Conservation (phyloP, 2,888 invertebrate species). For the Calameuta pallipes region DNA sequence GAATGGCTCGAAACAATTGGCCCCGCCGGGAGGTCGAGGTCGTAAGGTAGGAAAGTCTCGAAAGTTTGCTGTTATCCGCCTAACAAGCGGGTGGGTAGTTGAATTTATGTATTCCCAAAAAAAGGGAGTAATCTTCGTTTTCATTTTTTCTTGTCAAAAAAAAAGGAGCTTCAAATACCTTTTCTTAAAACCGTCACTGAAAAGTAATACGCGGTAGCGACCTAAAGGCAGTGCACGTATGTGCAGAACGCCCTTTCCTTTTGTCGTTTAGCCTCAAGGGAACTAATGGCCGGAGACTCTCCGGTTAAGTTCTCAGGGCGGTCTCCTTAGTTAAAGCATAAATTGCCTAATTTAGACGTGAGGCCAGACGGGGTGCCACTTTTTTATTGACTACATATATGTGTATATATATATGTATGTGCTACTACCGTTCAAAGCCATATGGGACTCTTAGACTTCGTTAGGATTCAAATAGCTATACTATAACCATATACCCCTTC, state of each 20-base stretch:
- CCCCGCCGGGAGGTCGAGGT: conserved; percentile 13
- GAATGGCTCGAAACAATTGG: conserved; percentile 22
- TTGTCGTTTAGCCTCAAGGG: conserved; percentile 3
- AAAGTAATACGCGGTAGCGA: conserved; percentile 3
- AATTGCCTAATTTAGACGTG: conserved; percentile 24
- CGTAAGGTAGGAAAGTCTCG: background rate
- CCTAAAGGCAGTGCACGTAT: background rate
- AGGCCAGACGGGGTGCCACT: conserved; percentile 25
- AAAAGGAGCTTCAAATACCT: background rate
- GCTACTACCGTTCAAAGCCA: background rate
- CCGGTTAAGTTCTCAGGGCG: background rate
- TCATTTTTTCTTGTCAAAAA: background rate
- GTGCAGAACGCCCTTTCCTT: conserved; percentile 5
- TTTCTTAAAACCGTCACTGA: background rate
- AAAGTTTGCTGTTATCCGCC: conserved; percentile 18
- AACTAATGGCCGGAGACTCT: background rate
- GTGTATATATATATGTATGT: background rate
- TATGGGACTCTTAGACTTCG: background rate
- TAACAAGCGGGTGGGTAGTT: conserved; percentile 22
- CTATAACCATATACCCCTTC: background rate
- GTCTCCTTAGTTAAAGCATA: conserved; percentile 15
- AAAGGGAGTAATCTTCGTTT: background rate
- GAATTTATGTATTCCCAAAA: conserved; percentile 6
- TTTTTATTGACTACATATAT: conserved; percentile 22
- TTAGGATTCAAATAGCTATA: background rate